Base-by-base conservation (phyloP, 2,113 vertebrate species). In the Recurvirostra avosetta region DNA sequence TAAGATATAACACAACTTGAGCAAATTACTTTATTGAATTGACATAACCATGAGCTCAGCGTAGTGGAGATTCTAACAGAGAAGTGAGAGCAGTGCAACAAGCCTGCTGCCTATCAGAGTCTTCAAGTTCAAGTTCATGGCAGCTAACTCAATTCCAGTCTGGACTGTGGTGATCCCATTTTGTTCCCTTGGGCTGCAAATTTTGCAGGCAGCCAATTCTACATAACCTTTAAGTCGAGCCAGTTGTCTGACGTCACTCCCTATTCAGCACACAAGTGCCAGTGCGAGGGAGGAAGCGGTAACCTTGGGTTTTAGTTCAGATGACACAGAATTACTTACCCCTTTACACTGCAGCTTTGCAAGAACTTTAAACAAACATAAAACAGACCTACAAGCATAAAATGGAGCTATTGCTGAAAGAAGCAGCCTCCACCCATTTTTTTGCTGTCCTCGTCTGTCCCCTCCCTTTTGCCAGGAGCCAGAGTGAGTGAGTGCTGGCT, bases 181-280 rank as follows among this genome's bases (percentile, higher is more conserved):
- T 6, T 3, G 13, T 5, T 59, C 27, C 36, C 45, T 25, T 21
- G 27, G 74, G 52, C 77, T 86, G 55, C 68, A 92, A 15, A 11
- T 26, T 45, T 32, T 47, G 36, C 68, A 66, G 63, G 32, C 43
- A 68, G 74, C 18, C 29, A 8, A 2, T 25, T 55, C 23, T 1
- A 8, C 15, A 4, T 1, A 38, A 20, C 11, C 38, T 47, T 23
- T 2, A 40, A 30, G 16, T 1, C 2, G 8, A 43, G 58, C 4
- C 18, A 70, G 63, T 27, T 52, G 34, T 2, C 62, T n/a, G 59
- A 34, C 5, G 1, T 2, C 4, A 5, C 20, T 75, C 45, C 53
- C 10, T 0, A 0, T 4, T 29, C 56, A 5, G 56, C 41, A 21
- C 52, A 17, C 19, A 2, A 50, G 45, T 0, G 11, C 17, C 18